Percentiles rank a stretch among this genome's conserved stretches.
Conservation (phyloP, 2,888 invertebrate species). For the Metellina segmentata region DNA sequence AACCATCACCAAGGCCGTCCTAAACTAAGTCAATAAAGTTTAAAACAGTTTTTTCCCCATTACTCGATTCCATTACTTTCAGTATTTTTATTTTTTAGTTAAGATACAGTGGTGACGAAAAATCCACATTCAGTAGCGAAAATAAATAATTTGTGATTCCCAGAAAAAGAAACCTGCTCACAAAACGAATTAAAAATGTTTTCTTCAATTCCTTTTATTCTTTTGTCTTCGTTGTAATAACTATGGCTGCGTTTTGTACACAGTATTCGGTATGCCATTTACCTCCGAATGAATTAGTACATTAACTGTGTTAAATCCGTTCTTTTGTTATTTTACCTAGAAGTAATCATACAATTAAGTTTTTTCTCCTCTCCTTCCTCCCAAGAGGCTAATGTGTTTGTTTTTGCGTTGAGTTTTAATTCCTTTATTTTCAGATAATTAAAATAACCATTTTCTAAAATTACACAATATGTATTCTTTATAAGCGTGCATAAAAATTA, state of each 20-base stretch:
- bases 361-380: neutral
- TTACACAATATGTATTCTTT: no score
- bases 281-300: neutral
- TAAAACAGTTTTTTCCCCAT: constrained; percentile 11
- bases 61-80: neutral
- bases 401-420: no score
- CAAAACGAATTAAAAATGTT: neutral
- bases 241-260: neutral
- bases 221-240: neutral
- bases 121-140: neutral
- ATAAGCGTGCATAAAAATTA: no score
- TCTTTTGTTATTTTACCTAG: neutral
- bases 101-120: neutral
- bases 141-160: neutral
- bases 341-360: neutral
- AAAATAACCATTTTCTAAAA: no score
- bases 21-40: constrained; percentile 47
- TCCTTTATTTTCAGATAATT: no score
- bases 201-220: neutral
- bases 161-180: neutral
- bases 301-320: neutral
- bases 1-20: constrained; percentile 7
- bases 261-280: neutral
- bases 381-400: no score
- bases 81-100: neutral